Evolutionary conservation across 1,140 invertebrate species (phyloP).

Genomic region (Tenebrio molitor): DNA sequence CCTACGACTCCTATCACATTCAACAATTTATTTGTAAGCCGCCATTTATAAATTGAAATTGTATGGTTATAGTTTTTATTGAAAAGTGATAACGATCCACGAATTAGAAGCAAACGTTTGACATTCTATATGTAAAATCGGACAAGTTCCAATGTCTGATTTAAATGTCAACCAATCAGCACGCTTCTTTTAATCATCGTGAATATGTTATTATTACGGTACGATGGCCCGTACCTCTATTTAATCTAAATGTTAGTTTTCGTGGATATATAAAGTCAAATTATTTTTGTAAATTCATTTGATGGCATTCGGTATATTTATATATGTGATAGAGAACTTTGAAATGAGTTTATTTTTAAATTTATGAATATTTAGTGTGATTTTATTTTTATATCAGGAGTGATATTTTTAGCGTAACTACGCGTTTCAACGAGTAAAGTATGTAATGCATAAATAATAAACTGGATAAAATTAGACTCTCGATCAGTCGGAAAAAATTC

Average conservation of each 20-base stretch:
- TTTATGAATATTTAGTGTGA: slow-evolving; percentile 35
- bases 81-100: slow-evolving; percentile 36
- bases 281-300: slow-evolving; percentile 22
- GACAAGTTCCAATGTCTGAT: slow-evolving; percentile 9
- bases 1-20: background rate
- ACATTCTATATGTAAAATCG: slow-evolving; percentile 31
- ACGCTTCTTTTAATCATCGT: slow-evolving; percentile 15
- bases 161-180: slow-evolving; percentile 29
- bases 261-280: slow-evolving; percentile 5
- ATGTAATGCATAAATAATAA: slow-evolving; percentile 35
- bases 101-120: slow-evolving; percentile 29
- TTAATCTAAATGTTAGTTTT: slow-evolving; percentile 1
- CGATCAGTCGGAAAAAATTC: slow-evolving; percentile 8
- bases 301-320: background rate
- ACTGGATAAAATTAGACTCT: slow-evolving; percentile 6
- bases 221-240: slow-evolving; percentile 16
- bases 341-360: slow-evolving; percentile 20
- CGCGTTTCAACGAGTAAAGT: slow-evolving; percentile 19
- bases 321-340: background rate
- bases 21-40: background rate
- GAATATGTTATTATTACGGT: slow-evolving; percentile 17
- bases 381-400: slow-evolving; percentile 31
- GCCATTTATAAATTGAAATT: slow-evolving; percentile 27
- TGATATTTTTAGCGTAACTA: slow-evolving; percentile 21
- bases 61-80: background rate